These are phyloP conservation scores for Mormyrus hasselquistii DNA, from an alignment of 2,797 vertebrate species.

Conservation along the genomic window DNA sequence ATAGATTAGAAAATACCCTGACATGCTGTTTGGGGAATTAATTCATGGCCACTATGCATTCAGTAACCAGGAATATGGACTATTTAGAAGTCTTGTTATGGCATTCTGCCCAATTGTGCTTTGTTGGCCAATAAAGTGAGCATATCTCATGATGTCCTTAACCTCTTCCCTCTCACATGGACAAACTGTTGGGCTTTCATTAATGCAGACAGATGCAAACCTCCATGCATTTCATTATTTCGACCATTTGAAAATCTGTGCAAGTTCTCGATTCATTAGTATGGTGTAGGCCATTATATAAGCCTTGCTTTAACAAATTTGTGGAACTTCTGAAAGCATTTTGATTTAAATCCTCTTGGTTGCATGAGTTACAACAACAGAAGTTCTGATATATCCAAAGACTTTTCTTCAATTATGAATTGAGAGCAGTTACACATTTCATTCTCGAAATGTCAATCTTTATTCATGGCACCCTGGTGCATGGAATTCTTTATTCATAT, in stretches of 20 bases:
- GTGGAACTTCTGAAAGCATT: not conserved
- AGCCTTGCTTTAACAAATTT: not conserved
- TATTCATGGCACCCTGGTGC: not conserved
- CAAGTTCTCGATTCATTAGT: not conserved
- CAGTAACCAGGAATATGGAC: not conserved
- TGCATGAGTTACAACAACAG: not conserved
- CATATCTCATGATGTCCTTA: not conserved
- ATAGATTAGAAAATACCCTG: not conserved
- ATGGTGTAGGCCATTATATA: not conserved
- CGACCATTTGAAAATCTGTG: not conserved
- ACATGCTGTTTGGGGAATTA: not conserved
- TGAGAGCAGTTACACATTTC: slow-evolving; percentile 1
- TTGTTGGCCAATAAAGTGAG: not conserved
- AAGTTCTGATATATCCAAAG: not conserved
- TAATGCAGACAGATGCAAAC: not conserved
- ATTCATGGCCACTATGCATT: not conserved
- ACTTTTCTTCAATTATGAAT: not conserved
- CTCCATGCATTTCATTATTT: not conserved
- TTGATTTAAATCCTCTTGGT: not conserved
- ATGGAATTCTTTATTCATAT: slow-evolving; percentile 1
- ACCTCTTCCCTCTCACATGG: not conserved
- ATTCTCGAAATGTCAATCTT: not conserved
- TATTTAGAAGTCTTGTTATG: not conserved
- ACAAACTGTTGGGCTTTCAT: not conserved
- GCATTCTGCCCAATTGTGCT: not conserved